Evolutionary conservation across 2,888 invertebrate species (phyloP).

Genomic region (Ormyrus labotus): DNA sequence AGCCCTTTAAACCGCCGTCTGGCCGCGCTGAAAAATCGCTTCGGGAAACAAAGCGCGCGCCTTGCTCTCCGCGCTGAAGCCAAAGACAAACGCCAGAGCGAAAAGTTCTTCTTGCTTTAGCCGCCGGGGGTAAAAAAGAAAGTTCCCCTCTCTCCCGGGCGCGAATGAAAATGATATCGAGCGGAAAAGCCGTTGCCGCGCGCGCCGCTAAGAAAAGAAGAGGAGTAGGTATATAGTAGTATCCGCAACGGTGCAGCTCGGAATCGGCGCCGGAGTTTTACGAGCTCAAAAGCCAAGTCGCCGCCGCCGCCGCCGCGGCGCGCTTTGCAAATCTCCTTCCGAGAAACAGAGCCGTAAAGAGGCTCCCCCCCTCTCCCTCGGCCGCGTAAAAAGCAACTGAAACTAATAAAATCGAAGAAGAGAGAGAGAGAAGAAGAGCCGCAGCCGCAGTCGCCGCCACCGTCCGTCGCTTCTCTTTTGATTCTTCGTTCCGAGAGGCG

Average conservation of each 20-base stretch:
- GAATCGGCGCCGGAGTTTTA: conserved; percentile 39
- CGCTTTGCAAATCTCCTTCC: conserved; percentile 39
- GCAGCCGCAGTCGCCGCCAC: no score
- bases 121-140: not conserved
- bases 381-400: conserved; percentile 3
- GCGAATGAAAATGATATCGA: conserved; percentile 51
- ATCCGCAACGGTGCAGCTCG: no score
- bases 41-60: no score
- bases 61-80: no score
- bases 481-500: conserved; percentile 16
- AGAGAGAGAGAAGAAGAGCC: not conserved
- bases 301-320: not conserved
- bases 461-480: not conserved
- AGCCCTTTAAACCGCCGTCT: no score
- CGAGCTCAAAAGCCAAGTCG: conserved; percentile 20
- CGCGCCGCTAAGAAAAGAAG: not conserved
- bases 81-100: no score
- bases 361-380: not conserved
- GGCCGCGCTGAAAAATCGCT: no score
- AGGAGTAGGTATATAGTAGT: no score
- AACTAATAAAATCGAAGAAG: conserved; percentile 22
- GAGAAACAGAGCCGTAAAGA: conserved; percentile 26
- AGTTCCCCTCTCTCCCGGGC: not conserved
- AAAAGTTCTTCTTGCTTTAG: no score
- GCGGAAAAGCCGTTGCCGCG: conserved; percentile 49